Conservation (phyloP, 2,888 invertebrate species). For the Onchidella celtica region DNA sequence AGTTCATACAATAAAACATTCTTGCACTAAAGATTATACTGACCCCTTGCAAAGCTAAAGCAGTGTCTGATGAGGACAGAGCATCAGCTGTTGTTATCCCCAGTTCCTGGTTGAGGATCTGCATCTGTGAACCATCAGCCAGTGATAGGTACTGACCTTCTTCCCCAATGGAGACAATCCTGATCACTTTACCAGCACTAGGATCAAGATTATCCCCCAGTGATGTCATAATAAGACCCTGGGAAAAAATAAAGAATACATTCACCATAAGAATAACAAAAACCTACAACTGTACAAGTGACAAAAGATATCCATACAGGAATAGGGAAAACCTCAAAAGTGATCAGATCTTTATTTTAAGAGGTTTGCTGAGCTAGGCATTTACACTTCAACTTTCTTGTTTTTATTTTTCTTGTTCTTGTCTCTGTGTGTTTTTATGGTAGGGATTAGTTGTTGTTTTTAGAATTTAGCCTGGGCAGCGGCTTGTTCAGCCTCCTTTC, state of each 20-base stretch:
- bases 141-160: conserved; percentile 57
- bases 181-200: conserved; percentile 58
- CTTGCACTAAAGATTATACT: too few relatives aligned
- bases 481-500: too few relatives aligned
- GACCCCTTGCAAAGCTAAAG: background rate
- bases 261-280: background rate
- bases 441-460: too few relatives aligned
- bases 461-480: too few relatives aligned
- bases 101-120: conserved; percentile 53
- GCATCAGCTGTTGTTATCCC: conserved; percentile 29
- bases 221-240: conserved; percentile 54
- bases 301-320: background rate
- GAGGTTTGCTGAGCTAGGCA: too few relatives aligned
- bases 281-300: background rate
- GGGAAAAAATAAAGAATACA: too few relatives aligned
- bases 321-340: too few relatives aligned
- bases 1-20: too few relatives aligned
- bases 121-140: conserved; percentile 59
- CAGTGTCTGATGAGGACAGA: conserved; percentile 15
- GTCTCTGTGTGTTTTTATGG: too few relatives aligned
- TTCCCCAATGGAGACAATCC: conserved; percentile 67
- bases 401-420: too few relatives aligned
- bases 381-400: too few relatives aligned
- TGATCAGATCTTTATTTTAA: too few relatives aligned
- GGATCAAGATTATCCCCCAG: conserved; percentile 49